Percentiles rank a stretch among this genome's conserved stretches.
phyloP scores from a whole-genome alignment of 2,888 invertebrate species.

The Frankliniella intonsa region DNA sequence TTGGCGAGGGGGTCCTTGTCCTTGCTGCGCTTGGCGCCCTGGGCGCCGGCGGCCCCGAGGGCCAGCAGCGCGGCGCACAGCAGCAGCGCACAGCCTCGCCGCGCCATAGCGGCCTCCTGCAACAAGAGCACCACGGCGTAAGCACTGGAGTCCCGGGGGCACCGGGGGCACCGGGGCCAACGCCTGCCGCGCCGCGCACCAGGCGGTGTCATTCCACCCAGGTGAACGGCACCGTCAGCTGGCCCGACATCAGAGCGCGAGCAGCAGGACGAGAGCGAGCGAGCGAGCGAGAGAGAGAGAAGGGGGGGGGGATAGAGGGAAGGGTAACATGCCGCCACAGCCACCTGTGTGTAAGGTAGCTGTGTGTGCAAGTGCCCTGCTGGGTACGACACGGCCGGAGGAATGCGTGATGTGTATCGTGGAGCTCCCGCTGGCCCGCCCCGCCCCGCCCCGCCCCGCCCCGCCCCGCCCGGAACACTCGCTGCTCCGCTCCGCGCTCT shows the following conservation, averaged over 20 bases:
- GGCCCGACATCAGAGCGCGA: too few relatives aligned
- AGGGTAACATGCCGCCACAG: too few relatives aligned
- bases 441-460: not conserved
- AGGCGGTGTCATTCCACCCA: too few relatives aligned
- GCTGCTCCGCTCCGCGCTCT: not conserved
- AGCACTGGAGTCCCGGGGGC: too few relatives aligned
- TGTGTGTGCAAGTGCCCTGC: not conserved
- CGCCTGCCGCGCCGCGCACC: too few relatives aligned
- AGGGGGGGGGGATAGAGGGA: too few relatives aligned
- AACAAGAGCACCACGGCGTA: not conserved
- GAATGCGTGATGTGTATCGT: constrained; percentile 18
- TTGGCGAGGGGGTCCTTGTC: not conserved
- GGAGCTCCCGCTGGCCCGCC: not conserved
- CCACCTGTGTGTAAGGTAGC: not conserved
- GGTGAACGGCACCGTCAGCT: too few relatives aligned
- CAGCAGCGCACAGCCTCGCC: not conserved
- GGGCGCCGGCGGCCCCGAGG: not conserved
- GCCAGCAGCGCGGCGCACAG: not conserved
- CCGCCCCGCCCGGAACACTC: not conserved
- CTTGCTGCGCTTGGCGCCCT: constrained; percentile 11
- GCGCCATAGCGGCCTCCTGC: not conserved
- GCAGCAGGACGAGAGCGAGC: too few relatives aligned
- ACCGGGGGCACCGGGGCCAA: too few relatives aligned
- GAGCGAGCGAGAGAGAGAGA: too few relatives aligned
- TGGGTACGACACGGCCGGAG: not conserved